Evolutionary conservation across 2,113 vertebrate species (phyloP), one percentile per base, ranked within the genome.

Genomic region (Proterorhinus semilunaris): DNA sequence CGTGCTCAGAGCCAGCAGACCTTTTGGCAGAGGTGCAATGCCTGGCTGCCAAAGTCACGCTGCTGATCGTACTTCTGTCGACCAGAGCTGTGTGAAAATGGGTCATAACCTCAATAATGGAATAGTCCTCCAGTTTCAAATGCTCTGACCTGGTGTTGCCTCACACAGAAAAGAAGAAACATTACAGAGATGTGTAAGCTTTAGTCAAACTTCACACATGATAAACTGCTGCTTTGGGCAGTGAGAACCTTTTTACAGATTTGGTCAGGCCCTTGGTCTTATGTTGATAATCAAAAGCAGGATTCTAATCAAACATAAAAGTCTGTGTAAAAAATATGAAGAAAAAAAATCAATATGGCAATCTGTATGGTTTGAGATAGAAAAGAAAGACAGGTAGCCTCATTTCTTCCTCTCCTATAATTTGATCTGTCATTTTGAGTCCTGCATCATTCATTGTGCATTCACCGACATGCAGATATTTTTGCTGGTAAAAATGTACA

Each of bases 11-110:
- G 57, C 36, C 66, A 42, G 49, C 42, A 43, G 71, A 42, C 17
- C 54, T 53, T 72, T 49, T 84, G 82, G 69, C 66, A 76, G 58
- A 0, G 21, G 6, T 2, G 65, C 0, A 52, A 6, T 13, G 71
- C n/a, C 36, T 52, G 47, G 17, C 10, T 72, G 69, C 81, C 72
- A 80, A 78, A 63, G 36, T 67, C 66, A 75, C 58, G 57, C 47
- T 48, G 69, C 52, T 10, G 17, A 71, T 79, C 62, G 74, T 72
- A 66, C 51, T 51, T 55, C 69, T 68, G 52, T 68, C 84, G 53
- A 76, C 79, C 51, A 15, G 55, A 72, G 51, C 15, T 46, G 51
- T 70, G 44, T 53, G 64, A 74, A 68, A 72, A 51, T 54, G 58
- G 45, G 58, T 59, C 47, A 2, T 17, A 71, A 76, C 69, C 77